Conservation (phyloP, 2,113 vertebrate genomes). For the Tylochromis polylepis region DNA sequence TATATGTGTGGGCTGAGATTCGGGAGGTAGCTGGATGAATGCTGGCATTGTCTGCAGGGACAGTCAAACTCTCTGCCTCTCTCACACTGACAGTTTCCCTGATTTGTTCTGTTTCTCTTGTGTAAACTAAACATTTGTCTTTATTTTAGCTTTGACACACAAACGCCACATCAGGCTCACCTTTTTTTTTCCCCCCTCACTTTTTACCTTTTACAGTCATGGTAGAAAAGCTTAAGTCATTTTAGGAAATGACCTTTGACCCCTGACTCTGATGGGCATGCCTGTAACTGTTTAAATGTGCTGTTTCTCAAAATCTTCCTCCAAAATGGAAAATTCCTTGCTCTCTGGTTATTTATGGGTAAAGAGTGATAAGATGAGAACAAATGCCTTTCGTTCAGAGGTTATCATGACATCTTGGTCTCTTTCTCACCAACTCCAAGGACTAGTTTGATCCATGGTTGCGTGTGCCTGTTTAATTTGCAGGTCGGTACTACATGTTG, state of each 20-base stretch:
- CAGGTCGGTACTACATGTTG: background rate
- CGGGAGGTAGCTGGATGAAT: slow-evolving; percentile 53
- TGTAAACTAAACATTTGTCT: slow-evolving; percentile 39
- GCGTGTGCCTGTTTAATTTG: accelerated
- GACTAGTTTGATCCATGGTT: background rate
- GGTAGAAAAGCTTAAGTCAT: slow-evolving; percentile 14
- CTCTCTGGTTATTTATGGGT: background rate
- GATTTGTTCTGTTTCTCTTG: slow-evolving; percentile 4
- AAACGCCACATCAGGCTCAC: slow-evolving; percentile 2
- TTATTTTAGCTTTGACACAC: slow-evolving; percentile 41
- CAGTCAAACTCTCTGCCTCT: background rate
- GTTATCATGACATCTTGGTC: background rate
- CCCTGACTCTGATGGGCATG: background rate
- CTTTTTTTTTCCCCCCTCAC: background rate
- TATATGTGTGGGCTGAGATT: background rate
- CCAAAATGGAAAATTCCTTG: background rate
- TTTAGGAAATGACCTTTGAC: slow-evolving; percentile 38
- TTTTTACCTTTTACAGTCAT: background rate
- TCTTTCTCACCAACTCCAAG: background rate
- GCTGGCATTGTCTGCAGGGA: slow-evolving; percentile 55
- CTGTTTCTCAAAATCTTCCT: background rate
- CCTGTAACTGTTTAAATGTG: slow-evolving; percentile 37
- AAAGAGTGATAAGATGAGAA: background rate
- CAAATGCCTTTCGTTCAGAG: background rate
- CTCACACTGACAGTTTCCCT: background rate